Evolutionary conservation across 2,113 vertebrate species (phyloP).

Genomic region (Loxodonta africana): DNA sequence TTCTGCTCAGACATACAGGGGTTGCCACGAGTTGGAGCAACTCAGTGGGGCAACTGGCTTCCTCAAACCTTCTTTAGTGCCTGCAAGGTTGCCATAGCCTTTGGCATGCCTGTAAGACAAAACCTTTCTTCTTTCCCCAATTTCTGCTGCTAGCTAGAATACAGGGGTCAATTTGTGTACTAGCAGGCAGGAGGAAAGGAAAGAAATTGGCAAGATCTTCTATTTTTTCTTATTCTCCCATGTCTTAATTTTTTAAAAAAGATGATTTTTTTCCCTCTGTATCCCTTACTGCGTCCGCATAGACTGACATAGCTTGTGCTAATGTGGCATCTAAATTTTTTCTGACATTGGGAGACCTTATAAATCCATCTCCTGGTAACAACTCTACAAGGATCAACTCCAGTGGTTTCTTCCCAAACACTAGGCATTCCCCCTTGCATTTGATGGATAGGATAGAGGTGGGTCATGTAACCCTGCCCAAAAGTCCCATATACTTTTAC

Average conservation of each 20-base stretch:
- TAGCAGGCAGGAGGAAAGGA: not conserved
- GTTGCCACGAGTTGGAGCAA: not conserved
- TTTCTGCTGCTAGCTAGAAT: not conserved
- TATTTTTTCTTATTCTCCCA: not conserved
- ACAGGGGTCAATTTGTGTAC: not conserved
- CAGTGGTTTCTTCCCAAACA: accelerated
- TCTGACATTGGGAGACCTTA: accelerated
- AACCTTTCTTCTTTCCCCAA: not conserved
- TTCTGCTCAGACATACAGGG: not conserved
- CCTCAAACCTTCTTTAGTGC: too few species aligned
- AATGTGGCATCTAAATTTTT: not conserved
- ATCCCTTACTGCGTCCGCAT: too few species aligned
- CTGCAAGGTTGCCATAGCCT: not conserved
- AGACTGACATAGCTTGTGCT: not conserved
- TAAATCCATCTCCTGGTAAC: too few species aligned
- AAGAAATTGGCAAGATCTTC: not conserved
- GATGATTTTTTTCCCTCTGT: not conserved
- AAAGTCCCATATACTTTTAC: not conserved
- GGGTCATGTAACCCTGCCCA: too few species aligned
- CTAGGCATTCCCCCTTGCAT: not conserved
- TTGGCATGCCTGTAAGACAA: not conserved
- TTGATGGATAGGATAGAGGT: accelerated
- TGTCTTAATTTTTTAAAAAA: not conserved
- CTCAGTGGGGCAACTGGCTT: too few species aligned
- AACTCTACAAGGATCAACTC: accelerated